These are phyloP conservation scores for Petrophora chlorosata DNA, from an alignment of 2,888 invertebrate genomes.

Conservation along the genomic window DNA sequence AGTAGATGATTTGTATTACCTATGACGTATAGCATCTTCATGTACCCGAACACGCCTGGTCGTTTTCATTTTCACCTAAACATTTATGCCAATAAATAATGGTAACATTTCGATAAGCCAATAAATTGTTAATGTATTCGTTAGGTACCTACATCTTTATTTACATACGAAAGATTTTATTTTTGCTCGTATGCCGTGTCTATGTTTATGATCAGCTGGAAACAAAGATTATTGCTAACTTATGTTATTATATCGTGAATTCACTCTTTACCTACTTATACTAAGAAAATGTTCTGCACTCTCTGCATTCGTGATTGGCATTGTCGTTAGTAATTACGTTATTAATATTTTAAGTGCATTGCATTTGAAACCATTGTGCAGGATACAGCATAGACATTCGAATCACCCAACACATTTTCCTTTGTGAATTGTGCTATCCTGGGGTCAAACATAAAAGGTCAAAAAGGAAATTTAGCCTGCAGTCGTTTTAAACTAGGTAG, in stretches of 20 bases:
- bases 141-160: too few relatives aligned
- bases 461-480: constrained; percentile 25
- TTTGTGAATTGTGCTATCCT: constrained; percentile 16
- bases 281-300: neutral
- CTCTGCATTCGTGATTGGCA: neutral
- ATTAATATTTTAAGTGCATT: neutral
- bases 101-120: constrained; percentile 16
- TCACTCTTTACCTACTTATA: neutral
- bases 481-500: constrained; percentile 10
- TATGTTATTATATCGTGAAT: neutral
- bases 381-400: constrained; percentile 2
- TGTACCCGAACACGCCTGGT: constrained; percentile 82
- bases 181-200: too few relatives aligned
- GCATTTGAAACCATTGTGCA: constrained; percentile 2
- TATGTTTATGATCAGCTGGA: too few relatives aligned
- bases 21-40: constrained; percentile 82
- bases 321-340: neutral
- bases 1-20: constrained; percentile 66
- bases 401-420: constrained; percentile 15
- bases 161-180: neutral
- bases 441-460: constrained; percentile 46
- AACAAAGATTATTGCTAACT: neutral
- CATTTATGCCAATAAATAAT: constrained; percentile 77
- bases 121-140: constrained; percentile 23
- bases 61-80: constrained; percentile 83